Conservation (phyloP, 2,113 vertebrate species). For the Dipodomys spectabilis region DNA sequence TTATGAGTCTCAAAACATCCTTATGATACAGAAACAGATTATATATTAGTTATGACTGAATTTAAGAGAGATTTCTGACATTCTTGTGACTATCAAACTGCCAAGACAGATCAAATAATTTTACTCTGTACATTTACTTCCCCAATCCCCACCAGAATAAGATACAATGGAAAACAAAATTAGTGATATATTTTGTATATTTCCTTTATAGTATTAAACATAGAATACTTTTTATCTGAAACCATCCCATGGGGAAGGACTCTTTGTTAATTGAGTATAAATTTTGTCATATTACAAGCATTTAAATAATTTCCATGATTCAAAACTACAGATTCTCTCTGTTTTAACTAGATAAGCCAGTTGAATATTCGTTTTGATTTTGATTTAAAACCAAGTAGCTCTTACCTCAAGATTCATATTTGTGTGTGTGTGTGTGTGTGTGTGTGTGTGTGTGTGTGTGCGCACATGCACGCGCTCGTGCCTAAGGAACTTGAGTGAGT, state of each 20-base stretch:
- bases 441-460: too few relatives aligned
- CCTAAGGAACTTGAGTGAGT: not conserved
- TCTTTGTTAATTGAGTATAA: not conserved
- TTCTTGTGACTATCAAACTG: not conserved
- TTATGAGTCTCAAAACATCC: not conserved
- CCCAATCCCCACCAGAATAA: not conserved
- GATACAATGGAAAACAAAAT: not conserved
- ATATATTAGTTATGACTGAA: not conserved
- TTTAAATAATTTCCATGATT: conserved; percentile 9
- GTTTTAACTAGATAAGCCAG: not conserved
- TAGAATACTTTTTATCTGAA: not conserved
- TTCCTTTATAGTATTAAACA: not conserved
- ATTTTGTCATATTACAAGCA: not conserved
- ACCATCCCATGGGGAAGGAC: not conserved
- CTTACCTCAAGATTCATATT: not conserved
- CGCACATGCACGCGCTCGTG: accelerated
- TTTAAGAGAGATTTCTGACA: not conserved
- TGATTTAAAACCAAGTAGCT: not conserved
- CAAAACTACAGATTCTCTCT: not conserved
- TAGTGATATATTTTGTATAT: not conserved
- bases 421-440: not conserved
- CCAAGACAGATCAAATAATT: not conserved
- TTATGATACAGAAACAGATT: not conserved
- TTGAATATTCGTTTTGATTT: not conserved
- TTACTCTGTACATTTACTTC: not conserved